phyloP scores from a whole-genome alignment of 2,113 vertebrate genomes.

The Carollia perspicillata region DNA sequence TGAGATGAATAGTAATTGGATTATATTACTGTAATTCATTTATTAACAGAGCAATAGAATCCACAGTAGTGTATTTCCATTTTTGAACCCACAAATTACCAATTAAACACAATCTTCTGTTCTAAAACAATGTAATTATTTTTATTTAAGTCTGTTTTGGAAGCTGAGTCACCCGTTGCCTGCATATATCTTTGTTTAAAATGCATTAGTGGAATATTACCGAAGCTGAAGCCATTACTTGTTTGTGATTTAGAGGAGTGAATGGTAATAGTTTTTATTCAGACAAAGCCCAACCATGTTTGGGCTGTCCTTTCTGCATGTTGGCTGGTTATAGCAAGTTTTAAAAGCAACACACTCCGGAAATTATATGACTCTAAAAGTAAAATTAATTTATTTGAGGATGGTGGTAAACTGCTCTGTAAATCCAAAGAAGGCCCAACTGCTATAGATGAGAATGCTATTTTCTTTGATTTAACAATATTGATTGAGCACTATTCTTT shows the following conservation, averaged over 20 bases:
- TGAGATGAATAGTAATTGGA: constrained; percentile 63
- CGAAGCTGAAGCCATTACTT: constrained; percentile 16
- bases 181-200: constrained; percentile 64
- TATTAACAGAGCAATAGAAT: constrained; percentile 66
- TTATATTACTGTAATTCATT: constrained; percentile 60
- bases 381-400: constrained; percentile 43
- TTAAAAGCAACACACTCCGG: background rate
- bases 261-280: background rate
- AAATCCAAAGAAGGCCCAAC: background rate
- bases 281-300: background rate
- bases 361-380: background rate
- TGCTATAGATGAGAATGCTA: background rate
- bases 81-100: constrained; percentile 54
- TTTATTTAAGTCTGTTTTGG: constrained; percentile 62
- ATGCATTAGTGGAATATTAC: constrained; percentile 58
- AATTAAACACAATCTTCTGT: constrained; percentile 69
- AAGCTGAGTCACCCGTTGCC: background rate
- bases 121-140: constrained; percentile 70
- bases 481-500: background rate
- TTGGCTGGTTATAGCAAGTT: background rate
- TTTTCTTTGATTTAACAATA: background rate
- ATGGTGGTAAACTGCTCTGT: background rate
- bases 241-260: constrained; percentile 31
- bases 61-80: constrained; percentile 59
- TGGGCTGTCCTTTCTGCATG: background rate